These are phyloP conservation scores for Cephus pygmeus DNA, from an alignment of 2,888 invertebrate species.

Conservation along the genomic window DNA sequence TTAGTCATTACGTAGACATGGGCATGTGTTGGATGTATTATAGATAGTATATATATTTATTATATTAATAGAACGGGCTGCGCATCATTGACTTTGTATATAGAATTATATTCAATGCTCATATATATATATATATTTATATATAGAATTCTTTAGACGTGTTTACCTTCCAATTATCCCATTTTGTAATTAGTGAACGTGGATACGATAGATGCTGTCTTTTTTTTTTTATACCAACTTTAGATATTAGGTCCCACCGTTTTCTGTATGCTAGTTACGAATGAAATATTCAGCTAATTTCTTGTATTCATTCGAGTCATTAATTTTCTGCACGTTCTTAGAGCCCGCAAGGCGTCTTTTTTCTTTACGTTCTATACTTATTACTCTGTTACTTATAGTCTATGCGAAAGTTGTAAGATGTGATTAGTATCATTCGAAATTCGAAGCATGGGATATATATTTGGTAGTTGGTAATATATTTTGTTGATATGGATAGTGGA, in stretches of 20 bases:
- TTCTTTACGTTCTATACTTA: background rate
- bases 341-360: background rate
- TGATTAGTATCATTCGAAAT: background rate
- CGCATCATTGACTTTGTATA: background rate
- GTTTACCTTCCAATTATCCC: background rate
- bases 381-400: background rate
- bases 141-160: background rate
- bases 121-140: background rate
- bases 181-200: background rate
- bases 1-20: background rate
- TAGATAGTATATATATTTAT: background rate
- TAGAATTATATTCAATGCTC: background rate
- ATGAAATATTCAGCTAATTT: background rate
- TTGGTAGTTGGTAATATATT: background rate
- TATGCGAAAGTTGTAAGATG: background rate
- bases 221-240: background rate
- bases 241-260: background rate
- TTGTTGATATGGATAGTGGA: background rate
- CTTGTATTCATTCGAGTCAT: background rate
- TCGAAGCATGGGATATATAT: background rate
- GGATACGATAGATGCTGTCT: background rate
- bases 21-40: constrained; percentile 4
- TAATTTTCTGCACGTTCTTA: background rate
- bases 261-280: background rate
- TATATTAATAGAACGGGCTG: background rate